Percentiles rank a stretch among this genome's conserved stretches.
Conservation (phyloP, 1,140 invertebrate species). For the Scaptomyza pallida region DNA sequence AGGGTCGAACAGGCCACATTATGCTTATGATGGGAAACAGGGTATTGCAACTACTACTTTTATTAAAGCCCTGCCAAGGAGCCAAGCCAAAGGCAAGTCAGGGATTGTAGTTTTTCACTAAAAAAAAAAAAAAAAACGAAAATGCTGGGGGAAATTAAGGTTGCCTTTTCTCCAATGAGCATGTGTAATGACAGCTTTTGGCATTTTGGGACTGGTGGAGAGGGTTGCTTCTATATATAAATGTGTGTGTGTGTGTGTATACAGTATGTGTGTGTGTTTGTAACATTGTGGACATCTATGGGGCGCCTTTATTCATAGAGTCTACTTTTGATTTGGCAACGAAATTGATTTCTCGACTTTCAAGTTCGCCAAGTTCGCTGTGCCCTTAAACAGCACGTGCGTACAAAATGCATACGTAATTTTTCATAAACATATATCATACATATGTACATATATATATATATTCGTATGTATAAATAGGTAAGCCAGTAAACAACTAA, state of each 20-base stretch:
- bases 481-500: background rate
- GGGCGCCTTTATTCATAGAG: background rate
- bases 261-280: too few relatives aligned
- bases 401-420: constrained; percentile 41
- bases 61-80: background rate
- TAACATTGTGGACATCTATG: background rate
- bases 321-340: constrained; percentile 28
- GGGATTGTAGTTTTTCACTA: constrained; percentile 8
- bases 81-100: constrained; percentile 25
- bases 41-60: constrained; percentile 27
- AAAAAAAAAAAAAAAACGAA: background rate
- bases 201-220: background rate
- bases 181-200: constrained; percentile 43
- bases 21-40: too few relatives aligned
- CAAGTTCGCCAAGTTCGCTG: constrained; percentile 3
- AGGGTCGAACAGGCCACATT: too few relatives aligned
- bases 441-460: background rate
- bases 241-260: background rate
- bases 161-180: constrained; percentile 22
- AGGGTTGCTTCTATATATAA: background rate
- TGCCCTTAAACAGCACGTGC: constrained; percentile 30
- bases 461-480: background rate
- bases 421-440: background rate
- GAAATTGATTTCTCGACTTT: constrained; percentile 34
- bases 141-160: constrained; percentile 8